Percentiles rank a stretch among this genome's conserved stretches.
These are phyloP conservation scores for Phymanthus crucifer DNA, from an alignment of 92 coral and sea anemone species.

Conservation along the genomic window DNA sequence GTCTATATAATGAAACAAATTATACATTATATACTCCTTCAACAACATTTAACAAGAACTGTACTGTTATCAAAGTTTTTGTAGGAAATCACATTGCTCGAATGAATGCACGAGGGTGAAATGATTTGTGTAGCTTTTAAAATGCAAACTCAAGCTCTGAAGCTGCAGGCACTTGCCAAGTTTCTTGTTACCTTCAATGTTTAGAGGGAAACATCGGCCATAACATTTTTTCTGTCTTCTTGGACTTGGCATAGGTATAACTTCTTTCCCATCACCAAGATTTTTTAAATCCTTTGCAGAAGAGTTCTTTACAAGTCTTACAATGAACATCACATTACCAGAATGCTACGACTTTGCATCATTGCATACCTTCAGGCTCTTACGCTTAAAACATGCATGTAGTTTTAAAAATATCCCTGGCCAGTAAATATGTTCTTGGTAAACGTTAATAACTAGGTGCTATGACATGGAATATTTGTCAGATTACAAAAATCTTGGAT, in stretches of 20 bases:
- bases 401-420: neutral
- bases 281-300: neutral
- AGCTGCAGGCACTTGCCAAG: too few relatives aligned
- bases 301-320: conserved; percentile 3
- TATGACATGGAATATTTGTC: neutral
- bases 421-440: neutral
- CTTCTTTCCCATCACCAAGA: neutral
- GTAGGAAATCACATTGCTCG: too few relatives aligned
- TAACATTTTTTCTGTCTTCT: conserved; percentile 8
- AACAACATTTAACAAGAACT: too few relatives aligned
- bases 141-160: neutral
- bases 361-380: neutral
- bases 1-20: too few relatives aligned
- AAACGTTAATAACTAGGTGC: neutral
- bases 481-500: neutral
- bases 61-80: too few relatives aligned
- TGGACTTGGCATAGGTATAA: neutral
- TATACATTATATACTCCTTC: too few relatives aligned
- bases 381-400: neutral
- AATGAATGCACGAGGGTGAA: too few relatives aligned
- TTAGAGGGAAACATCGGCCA: neutral
- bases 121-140: too few relatives aligned
- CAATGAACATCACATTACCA: conserved; percentile 12
- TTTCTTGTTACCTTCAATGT: neutral
- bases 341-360: neutral